Conservation (phyloP, 2,797 vertebrate species). For the Fratercula arctica region DNA sequence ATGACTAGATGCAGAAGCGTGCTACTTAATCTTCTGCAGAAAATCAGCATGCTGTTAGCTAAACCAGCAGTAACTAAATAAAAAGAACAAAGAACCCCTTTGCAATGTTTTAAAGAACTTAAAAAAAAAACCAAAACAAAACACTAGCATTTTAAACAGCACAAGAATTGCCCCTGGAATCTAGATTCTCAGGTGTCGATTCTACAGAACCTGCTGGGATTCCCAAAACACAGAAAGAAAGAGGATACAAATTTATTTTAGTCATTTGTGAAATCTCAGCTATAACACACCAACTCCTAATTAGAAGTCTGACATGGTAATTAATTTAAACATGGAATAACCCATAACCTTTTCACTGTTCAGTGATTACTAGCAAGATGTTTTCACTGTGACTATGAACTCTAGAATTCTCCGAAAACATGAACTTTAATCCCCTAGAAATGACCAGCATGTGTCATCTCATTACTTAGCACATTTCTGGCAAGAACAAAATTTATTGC, state of each 20-base stretch:
- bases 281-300: neutral
- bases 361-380: conserved; percentile 36
- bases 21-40: neutral
- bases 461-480: neutral
- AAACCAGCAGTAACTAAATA: neutral
- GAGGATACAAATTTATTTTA: neutral
- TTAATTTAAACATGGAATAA: conserved; percentile 22
- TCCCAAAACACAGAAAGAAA: neutral
- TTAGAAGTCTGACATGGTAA: conserved; percentile 39
- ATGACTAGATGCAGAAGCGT: neutral
- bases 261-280: neutral
- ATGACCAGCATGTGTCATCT: conserved; percentile 24
- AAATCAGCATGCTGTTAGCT: neutral
- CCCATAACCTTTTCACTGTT: conserved; percentile 52
- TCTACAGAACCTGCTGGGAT: neutral
- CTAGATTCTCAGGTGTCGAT: neutral
- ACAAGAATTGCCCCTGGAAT: neutral
- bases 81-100: neutral
- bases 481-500: neutral
- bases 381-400: conserved; percentile 14
- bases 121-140: neutral
- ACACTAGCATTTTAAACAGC: neutral
- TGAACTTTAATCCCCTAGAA: conserved; percentile 52
- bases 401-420: conserved; percentile 11
- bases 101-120: neutral